Evolutionary conservation across 64 coral and sea anemone species (phyloP), one percentile per base, ranked within the genome.

Genomic region (Stichodactyla mertensii): DNA sequence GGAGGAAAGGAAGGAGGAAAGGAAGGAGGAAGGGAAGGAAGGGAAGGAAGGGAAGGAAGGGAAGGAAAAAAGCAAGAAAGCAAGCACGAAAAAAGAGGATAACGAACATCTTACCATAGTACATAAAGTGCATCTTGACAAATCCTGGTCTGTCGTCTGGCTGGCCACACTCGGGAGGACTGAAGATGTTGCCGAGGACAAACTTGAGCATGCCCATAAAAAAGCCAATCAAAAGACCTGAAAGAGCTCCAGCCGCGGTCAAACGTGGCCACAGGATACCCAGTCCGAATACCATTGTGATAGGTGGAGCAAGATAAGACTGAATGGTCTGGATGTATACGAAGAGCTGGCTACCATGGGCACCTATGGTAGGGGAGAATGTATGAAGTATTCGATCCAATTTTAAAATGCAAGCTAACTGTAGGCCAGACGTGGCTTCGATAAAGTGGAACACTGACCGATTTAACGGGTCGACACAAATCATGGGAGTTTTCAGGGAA

Each of bases 101-200:
- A 10, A 23, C 7, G 20, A 26, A 26, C 5, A 55, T 27, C 94
- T 92, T 89, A 92, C 94, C 90, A 78, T 89, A 95, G 69, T 87
- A 95, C 94, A 95, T 95, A 53, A 95, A 95, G 57, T 92, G 90
- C 70, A 95, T 62, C 69, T 92, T 92, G 79, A 71, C 94, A 85
- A 92, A 92, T 19, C 87, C 69, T 77, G 94, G 87, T 56, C 90
- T 64, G 56, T 71, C 78, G 57, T 95, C 94, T 5, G 18, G 55
- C 57, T 92, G 87, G 52, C 91, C 91, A 53, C 94, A 95, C 13
- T 87, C 78, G 26, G 94, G 94, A 67, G 85, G 66, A 70, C 87
- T 55, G 70, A 92, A 92, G 5, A 92, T 56, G 53, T 95, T 92
- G 15, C 88, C 94, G 20, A 92, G 57, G n/a, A 92, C 87, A 51